Base-by-base conservation (phyloP, 2,888 invertebrate genomes). In the Arrhopalites spinosus region DNA sequence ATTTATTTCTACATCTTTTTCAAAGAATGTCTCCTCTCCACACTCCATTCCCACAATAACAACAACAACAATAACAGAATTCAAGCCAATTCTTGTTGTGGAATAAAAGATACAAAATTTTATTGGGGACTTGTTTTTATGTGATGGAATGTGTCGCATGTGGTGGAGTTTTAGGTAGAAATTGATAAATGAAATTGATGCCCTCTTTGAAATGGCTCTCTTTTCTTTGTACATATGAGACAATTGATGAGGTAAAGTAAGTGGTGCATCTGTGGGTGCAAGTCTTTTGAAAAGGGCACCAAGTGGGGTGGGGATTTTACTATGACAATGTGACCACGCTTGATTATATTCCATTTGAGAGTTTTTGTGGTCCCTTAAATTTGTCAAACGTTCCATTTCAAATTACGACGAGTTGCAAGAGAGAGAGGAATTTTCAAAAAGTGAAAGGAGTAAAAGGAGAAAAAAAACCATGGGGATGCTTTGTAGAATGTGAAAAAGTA, bases 351-450 rank as follows among this genome's bases (percentile, higher is more conserved):
- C 23, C 23, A 56, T 56, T 56, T 5, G 56, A 20, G 56, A 56
- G 56, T 3, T 20, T n/a, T 15, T 5, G 56, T 56, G 23, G 15
- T 36, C 36, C 5, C 5, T 36, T 36, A 36, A 36, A 36, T 36
- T 36, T 36, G 36, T 36, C 36, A 36, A 36, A 36, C 36, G 36
- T 61, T 61, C 25, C 29, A 15, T 25, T 61, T 13, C 13, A 29
- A 61, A 25, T 29, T 29, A 72, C 73, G 68, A 74, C 59, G 76
- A 73, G 73, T n/a, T n/a, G n/a, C n/a, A n/a, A 63, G 75, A 78
- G 78, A 79, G 61, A 61, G 29, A 61, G 61, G 61, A 61, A 20
- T 61, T n/a, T 13, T 61, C 27, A 25, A 29, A 11, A 20, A 61
- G 61, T n/a, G 13, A 61, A 11, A 25, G 20, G 25, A 61, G 61